These are phyloP conservation scores for Xyliphius kryptos DNA, from an alignment of 2,113 vertebrate genomes.

Conservation along the genomic window DNA sequence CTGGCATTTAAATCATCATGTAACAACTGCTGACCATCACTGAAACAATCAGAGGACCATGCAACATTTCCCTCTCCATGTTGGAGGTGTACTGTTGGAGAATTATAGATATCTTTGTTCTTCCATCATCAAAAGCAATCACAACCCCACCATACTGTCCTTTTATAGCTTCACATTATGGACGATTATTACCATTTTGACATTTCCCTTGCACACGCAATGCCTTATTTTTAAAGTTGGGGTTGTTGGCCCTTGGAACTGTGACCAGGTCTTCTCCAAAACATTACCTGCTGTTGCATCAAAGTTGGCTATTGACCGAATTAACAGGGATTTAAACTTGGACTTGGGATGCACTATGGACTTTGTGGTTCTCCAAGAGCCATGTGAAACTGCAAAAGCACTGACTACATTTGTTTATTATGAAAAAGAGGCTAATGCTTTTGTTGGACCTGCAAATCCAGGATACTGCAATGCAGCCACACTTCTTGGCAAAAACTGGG, in stretches of 20 bases:
- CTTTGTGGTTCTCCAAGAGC: conserved; percentile 75
- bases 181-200: conserved; percentile 60
- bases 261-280: conserved; percentile 75
- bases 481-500: conserved; percentile 74
- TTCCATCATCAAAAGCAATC: conserved; percentile 40
- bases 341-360: conserved; percentile 67
- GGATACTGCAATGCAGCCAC: conserved; percentile 78
- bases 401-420: conserved; percentile 68
- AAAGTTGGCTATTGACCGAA: conserved; percentile 67
- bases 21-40: conserved; percentile 42
- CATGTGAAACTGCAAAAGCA: conserved; percentile 75
- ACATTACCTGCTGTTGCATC: conserved; percentile 72
- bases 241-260: conserved; percentile 81
- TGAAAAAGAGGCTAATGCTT: conserved; percentile 65
- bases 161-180: conserved; percentile 56
- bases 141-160: conserved; percentile 37
- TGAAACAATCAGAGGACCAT: conserved; percentile 60
- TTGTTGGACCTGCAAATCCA: conserved; percentile 78
- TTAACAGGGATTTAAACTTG: conserved; percentile 69
- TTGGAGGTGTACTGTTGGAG: conserved; percentile 51
- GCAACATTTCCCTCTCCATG: conserved; percentile 58
- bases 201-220: conserved; percentile 56
- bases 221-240: conserved; percentile 78
- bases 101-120: conserved; percentile 44
- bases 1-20: conserved; percentile 40